Base-by-base conservation (phyloP, 1,140 invertebrate genomes). In the Helicoverpa zea region DNA sequence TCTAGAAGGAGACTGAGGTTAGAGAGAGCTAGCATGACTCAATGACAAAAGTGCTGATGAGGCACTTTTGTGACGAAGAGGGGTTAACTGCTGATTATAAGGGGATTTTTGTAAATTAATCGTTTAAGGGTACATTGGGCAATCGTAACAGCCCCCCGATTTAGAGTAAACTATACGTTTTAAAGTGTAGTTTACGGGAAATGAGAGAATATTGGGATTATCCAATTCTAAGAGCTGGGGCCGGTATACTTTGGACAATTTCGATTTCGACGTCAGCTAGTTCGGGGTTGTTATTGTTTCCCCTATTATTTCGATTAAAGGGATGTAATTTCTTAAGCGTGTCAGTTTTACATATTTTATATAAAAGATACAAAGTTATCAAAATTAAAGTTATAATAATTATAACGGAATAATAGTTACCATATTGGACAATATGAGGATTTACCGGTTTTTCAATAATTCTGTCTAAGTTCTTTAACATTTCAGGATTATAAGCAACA, bases 91-190 rank as follows among this genome's bases (percentile, higher is more conserved):
- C 23, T 23, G 23, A 23, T 23, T 23, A 23, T 23, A 23, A 23
- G 23, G 23, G 23, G 23, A 23, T 23, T 23, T 23, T 23, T 23
- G 23, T 23, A 23, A 23, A 23, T 23, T 23, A 23, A 23, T 23
- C 23, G 2, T 23, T 23, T 23, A 23, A 23, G 23, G 23, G 23
- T 23, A 23, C 23, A 23, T 23, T 23, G 23, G 23, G 23, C 52
- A 56, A n/a, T 56, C 52, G n/a, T 56, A 56, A 56, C 52, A 56
- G 52, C 52, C 52, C 52, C 52, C 52, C 52, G 52, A 56, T 56
- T 56, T n/a, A 56, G 52, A n/a, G 52, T 56, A 56, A 56, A 56
- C 52, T 56, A 56, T 13, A 56, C 52, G 13, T 56, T 56, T 56
- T n/a, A 16, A 56, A 7, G 52, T 56, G 52, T n/a, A 56, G 52